Evolutionary conservation across 2,797 vertebrate species (phyloP).

Genomic region (Poeciliopsis paucimaculata): DNA sequence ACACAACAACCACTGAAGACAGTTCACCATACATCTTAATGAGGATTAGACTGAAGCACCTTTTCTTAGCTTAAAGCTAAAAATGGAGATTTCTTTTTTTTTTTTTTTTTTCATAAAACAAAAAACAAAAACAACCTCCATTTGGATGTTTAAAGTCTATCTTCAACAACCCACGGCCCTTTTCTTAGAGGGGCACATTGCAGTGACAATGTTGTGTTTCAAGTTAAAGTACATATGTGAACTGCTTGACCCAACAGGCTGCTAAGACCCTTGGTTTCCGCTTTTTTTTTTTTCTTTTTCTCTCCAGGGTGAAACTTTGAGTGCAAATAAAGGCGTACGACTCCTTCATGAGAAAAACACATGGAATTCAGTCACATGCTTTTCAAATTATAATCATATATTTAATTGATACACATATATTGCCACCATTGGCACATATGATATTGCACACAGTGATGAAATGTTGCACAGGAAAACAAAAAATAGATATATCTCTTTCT

Average conservation of each 20-base stretch:
- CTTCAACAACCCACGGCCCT: slow-evolving; percentile 53
- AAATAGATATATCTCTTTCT: slow-evolving; percentile 67
- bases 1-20: slow-evolving; percentile 83
- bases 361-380: slow-evolving; percentile 86
- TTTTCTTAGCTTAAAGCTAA: slow-evolving; percentile 79
- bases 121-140: slow-evolving; percentile 49
- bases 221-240: slow-evolving; percentile 73
- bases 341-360: slow-evolving; percentile 76
- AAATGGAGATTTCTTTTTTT: slow-evolving; percentile 59
- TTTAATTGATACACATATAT: slow-evolving; percentile 89
- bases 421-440: slow-evolving; percentile 87
- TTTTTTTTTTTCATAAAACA: slow-evolving; percentile 40
- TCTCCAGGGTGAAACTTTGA: slow-evolving; percentile 71
- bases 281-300: slow-evolving; percentile 60
- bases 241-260: slow-evolving; percentile 68
- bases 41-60: slow-evolving; percentile 77
- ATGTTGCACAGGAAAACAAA: slow-evolving; percentile 81
- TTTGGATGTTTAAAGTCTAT: slow-evolving; percentile 47
- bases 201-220: slow-evolving; percentile 74
- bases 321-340: slow-evolving; percentile 83
- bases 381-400: slow-evolving; percentile 87
- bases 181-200: slow-evolving; percentile 65
- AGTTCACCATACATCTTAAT: slow-evolving; percentile 80
- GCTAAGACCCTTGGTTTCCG: slow-evolving; percentile 47
- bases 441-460: slow-evolving; percentile 89